Conservation (phyloP, 1,140 invertebrate genomes). For the Druon quercuslanigerum region DNA sequence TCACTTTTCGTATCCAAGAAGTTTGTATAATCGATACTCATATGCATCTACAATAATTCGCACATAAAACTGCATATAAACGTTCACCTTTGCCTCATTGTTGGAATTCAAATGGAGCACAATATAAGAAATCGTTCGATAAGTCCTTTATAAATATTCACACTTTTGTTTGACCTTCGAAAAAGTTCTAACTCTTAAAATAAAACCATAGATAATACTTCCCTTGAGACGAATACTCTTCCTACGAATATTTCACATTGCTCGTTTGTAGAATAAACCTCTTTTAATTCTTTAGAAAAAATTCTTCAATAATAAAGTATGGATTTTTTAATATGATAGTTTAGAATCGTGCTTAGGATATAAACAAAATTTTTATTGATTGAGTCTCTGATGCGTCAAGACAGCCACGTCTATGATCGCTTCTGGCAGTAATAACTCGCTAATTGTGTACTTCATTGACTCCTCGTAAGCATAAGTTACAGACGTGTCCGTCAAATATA, state of each 20-base stretch:
- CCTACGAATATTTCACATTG: no score
- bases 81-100: constrained; percentile 13
- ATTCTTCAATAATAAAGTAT: neutral
- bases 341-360: neutral
- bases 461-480: constrained; percentile 94
- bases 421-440: constrained; percentile 88
- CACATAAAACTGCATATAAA: constrained; percentile 1
- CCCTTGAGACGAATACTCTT: no score
- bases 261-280: neutral
- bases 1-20: constrained; percentile 57
- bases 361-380: constrained; percentile 39
- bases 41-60: constrained; percentile 27
- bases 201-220: no score
- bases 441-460: constrained; percentile 87
- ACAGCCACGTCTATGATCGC: constrained; percentile 87
- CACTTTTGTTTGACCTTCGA: neutral
- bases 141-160: neutral
- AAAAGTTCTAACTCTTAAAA: neutral
- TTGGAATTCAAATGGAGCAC: neutral
- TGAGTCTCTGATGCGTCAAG: constrained; percentile 81
- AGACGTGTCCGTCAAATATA: constrained; percentile 94
- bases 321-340: neutral
- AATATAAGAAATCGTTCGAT: constrained; percentile 1
- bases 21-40: constrained; percentile 72
- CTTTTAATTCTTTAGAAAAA: constrained; percentile 1